Base-by-base conservation (phyloP, 2,113 vertebrate genomes). In the Rhinoptilus africanus region DNA sequence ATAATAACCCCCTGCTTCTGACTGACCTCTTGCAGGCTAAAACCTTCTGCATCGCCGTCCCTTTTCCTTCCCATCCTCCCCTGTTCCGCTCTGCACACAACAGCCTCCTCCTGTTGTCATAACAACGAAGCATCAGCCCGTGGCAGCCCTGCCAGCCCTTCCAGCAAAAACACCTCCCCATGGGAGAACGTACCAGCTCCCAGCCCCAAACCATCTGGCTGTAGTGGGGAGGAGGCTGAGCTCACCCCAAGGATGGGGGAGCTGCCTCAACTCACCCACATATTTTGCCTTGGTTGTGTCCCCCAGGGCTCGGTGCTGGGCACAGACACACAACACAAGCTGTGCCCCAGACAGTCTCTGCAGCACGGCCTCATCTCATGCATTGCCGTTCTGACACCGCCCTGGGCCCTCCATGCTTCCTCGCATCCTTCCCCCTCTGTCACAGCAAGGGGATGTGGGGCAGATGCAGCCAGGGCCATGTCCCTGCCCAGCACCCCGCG, bases 61-160 rank as follows among this genome's bases (percentile, higher is more conserved):
- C 34, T 84, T 45, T 62, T 8, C 79, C 63, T 57, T 57, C 63
- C 82, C 26, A 74, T 32, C 72, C 53, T 85, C 48, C 39, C 23
- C 51, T 3, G 23, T 12, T 83, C 67, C 1, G 4, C 73, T 11
- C 32, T 1, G 30, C 66, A 50, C 69, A 64, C 79, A 41, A 85
- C 91, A 92, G 13, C 32, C 92, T 93, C 67, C 62, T 92, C 83
- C 94, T 34, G 95, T 96, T 96, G 96, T 59, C 95, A 96, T 96
- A 95, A 96, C 93, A 81, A 97, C 94, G 6, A 86, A 86, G 88
- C 88, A 83, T 48, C 91, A 66, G 94, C 67, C 88, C 21, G 6
- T 77, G 87, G 30, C 7, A 17, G 66, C 93, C 62, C 4, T 50
- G 77, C 59, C 87, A 89, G 69, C 75, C 78, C 85, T 53, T 10